Conservation (phyloP, 2,888 invertebrate genomes). For the Acheta domesticus region DNA sequence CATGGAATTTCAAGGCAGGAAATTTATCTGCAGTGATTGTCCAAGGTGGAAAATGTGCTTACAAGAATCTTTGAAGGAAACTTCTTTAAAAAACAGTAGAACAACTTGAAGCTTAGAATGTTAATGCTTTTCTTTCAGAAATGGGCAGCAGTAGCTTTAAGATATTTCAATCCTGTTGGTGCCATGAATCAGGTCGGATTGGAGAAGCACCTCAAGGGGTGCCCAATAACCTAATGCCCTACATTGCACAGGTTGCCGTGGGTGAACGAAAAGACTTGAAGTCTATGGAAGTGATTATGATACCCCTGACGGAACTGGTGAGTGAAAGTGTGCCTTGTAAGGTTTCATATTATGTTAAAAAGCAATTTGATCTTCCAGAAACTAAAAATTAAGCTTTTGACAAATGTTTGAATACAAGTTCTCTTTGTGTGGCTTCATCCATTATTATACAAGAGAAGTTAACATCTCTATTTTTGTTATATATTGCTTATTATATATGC, state of each 20-base stretch:
- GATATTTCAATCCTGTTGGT: conserved; percentile 96
- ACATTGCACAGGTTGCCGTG: conserved; percentile 86
- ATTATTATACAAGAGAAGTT: background rate
- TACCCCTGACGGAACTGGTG: conserved; percentile 87
- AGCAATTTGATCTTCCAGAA: too few species aligned
- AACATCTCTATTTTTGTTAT: too few species aligned
- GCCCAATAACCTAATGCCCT: conserved; percentile 95
- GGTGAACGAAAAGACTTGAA: conserved; percentile 69
- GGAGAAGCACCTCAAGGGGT: conserved; percentile 90
- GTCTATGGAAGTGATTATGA: conserved; percentile 87
- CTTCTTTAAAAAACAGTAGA: too few species aligned
- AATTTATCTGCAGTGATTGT: too few species aligned
- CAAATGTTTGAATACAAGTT: background rate
- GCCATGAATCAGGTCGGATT: conserved; percentile 77
- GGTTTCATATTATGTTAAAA: too few species aligned
- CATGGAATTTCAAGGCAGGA: too few species aligned
- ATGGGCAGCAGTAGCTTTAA: conserved; percentile 75
- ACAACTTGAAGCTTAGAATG: too few species aligned
- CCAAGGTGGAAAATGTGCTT: too few species aligned
- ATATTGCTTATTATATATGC: too few species aligned
- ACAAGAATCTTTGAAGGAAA: too few species aligned
- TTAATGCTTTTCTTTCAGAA: conserved; percentile 50
- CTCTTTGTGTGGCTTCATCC: background rate
- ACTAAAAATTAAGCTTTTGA: too few species aligned
- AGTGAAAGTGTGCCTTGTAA: conserved; percentile 45